Conservation (phyloP, 2,888 invertebrate species). For the Danaus chrysippus region DNA sequence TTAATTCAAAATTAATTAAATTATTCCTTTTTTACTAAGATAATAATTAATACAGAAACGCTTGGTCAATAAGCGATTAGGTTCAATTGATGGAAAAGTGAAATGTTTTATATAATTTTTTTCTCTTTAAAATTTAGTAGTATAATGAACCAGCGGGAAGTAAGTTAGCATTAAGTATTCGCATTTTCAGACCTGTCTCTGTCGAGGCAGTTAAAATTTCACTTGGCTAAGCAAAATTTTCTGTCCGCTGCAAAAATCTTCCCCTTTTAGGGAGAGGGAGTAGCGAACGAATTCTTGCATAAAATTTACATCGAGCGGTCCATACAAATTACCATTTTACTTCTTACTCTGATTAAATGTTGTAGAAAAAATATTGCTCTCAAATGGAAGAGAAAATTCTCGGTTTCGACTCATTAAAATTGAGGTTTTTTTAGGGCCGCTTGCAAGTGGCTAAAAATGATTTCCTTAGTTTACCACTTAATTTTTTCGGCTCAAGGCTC, state of each 20-base stretch:
- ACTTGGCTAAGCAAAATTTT: constrained; percentile 79
- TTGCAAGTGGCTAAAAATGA: constrained; percentile 39
- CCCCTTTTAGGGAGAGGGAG: constrained; percentile 69
- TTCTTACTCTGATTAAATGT: constrained; percentile 79
- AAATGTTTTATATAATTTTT: constrained; percentile 62
- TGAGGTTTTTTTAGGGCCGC: constrained; percentile 65
- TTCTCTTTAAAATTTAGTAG: constrained; percentile 71
- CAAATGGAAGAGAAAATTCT: constrained; percentile 76
- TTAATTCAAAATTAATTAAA: constrained; percentile 5
- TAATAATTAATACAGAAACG: neutral
- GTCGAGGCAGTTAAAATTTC: constrained; percentile 78
- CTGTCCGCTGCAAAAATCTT: constrained; percentile 77
- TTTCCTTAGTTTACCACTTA: constrained; percentile 51
- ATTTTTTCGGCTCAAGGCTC: constrained; percentile 34
- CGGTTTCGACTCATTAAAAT: constrained; percentile 76
- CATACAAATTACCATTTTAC: constrained; percentile 79
- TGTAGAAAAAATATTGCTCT: constrained; percentile 78
- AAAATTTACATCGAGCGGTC: constrained; percentile 79
- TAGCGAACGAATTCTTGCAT: constrained; percentile 74
- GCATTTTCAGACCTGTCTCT: constrained; percentile 74
- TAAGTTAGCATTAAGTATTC: constrained; percentile 78
- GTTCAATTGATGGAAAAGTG: neutral
- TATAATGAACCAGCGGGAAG: constrained; percentile 76
- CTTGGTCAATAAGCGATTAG: constrained; percentile 2
- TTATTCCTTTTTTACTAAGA: neutral